Conservation (phyloP, 2,797 vertebrate genomes). For the Cryptoprocta ferox region DNA sequence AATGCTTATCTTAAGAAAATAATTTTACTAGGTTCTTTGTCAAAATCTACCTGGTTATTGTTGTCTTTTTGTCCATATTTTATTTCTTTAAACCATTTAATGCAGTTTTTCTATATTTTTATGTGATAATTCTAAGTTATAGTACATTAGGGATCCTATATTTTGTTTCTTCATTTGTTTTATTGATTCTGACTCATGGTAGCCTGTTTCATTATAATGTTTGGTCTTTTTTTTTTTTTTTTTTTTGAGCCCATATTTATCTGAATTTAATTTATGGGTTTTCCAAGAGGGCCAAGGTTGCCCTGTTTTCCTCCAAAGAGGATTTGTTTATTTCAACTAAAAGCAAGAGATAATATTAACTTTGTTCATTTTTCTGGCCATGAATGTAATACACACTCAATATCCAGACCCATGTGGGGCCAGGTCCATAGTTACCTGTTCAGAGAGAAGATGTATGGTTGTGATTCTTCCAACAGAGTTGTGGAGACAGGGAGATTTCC, state of each 20-base stretch:
- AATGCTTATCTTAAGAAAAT: neutral
- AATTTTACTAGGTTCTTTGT: neutral
- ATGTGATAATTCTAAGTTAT: neutral
- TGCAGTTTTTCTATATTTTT: neutral
- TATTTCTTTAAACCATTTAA: neutral
- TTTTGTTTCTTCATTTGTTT: neutral
- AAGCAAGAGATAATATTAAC: neutral
- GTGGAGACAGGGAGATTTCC: neutral
- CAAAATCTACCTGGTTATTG: neutral
- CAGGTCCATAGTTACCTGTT: neutral
- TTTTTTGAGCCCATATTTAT: neutral
- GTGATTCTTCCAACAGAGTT: neutral
- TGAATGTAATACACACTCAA: neutral
- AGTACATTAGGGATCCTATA: neutral
- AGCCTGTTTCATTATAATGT: neutral
- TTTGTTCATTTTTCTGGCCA: neutral
- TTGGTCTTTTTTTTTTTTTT: neutral
- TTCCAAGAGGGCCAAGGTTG: neutral
- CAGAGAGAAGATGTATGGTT: neutral
- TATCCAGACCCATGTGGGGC: neutral
- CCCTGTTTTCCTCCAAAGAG: neutral
- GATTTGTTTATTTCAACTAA: neutral
- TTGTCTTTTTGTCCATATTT: neutral
- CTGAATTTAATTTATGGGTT: neutral
- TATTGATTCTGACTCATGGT: neutral